These are phyloP conservation scores for Suncus etruscus DNA, from an alignment of 2,113 vertebrate species.

Conservation along the genomic window DNA sequence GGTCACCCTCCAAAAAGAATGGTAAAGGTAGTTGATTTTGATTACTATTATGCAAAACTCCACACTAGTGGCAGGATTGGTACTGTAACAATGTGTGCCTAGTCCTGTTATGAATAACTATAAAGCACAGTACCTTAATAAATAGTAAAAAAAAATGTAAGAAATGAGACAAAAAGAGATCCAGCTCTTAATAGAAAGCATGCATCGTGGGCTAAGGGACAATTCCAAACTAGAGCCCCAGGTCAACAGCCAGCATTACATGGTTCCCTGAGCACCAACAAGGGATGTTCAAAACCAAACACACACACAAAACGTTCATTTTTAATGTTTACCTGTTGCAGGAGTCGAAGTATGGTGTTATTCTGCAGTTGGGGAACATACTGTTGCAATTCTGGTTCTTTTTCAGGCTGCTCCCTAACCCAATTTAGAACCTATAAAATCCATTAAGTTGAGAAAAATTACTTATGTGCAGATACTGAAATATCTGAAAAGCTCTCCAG, in stretches of 20 bases:
- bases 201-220: no score
- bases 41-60: no score
- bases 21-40: no score
- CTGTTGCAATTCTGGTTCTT: conserved; percentile 96
- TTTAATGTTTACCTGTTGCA: conserved; percentile 93
- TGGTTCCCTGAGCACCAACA: no score
- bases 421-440: conserved; percentile 94
- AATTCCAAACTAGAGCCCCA: no score
- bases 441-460: conserved; percentile 48
- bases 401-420: conserved; percentile 97
- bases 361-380: conserved; percentile 97
- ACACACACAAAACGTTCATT: background rate
- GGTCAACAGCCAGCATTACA: no score
- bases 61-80: no score
- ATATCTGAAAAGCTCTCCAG: background rate
- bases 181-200: background rate
- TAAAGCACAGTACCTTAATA: no score
- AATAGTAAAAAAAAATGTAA: no score
- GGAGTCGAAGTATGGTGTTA: conserved; percentile 96
- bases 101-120: background rate
- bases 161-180: background rate
- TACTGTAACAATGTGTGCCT: no score
- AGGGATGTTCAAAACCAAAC: no score
- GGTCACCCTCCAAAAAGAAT: no score
- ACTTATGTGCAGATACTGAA: background rate